Conservation (phyloP, 2,888 invertebrate species). For the Caradrina kadenii region DNA sequence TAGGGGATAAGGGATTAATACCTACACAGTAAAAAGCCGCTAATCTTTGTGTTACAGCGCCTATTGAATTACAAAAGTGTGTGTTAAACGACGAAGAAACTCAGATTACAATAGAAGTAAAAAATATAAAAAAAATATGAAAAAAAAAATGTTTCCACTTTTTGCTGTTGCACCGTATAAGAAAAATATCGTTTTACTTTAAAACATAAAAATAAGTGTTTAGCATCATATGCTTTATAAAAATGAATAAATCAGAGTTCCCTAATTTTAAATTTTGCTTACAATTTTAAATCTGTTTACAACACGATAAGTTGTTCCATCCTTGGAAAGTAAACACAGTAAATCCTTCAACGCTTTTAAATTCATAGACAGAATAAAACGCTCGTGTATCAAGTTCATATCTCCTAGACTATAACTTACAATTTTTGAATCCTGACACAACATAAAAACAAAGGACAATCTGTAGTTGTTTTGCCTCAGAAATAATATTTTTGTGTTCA, state of each 20-base stretch:
- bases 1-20: conserved; percentile 37
- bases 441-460: conserved; percentile 35
- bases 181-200: conserved; percentile 16
- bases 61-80: conserved; percentile 74
- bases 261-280: conserved; percentile 42
- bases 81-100: conserved; percentile 68
- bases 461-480: conserved; percentile 10
- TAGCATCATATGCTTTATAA: conserved; percentile 24
- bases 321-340: conserved; percentile 49
- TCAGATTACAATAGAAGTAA: conserved; percentile 70
- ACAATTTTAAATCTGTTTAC: conserved; percentile 55
- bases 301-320: conserved; percentile 47
- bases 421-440: conserved; percentile 35
- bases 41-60: conserved; percentile 70
- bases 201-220: conserved; percentile 13
- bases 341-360: conserved; percentile 61
- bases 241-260: conserved; percentile 45
- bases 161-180: conserved; percentile 42
- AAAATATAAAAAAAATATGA: conserved; percentile 64
- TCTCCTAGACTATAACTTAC: conserved; percentile 56
- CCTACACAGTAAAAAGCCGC: conserved; percentile 67
- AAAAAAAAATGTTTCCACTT: conserved; percentile 52
- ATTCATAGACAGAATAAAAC: conserved; percentile 53
- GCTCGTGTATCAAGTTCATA: conserved; percentile 50
- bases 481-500: conserved; percentile 4